A percentile compares a stretch with the other conserved stretches of the same genome.
Conservation (phyloP, 2,888 invertebrate species). For the Thecocarcelia acutangulata region DNA sequence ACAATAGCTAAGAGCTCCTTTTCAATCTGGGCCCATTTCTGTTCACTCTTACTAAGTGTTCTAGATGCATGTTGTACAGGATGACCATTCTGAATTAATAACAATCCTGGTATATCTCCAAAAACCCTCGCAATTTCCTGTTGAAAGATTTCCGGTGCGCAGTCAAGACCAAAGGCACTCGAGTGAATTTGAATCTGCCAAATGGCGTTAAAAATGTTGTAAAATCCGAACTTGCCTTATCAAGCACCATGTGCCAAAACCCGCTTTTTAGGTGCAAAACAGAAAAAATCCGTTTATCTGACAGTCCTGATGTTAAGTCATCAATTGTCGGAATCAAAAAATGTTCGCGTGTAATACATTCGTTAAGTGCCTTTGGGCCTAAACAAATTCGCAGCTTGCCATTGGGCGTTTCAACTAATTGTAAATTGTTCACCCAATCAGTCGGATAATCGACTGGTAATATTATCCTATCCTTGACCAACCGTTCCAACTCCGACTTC, state of each 20-base stretch:
- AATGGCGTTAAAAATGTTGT: conserved; percentile 23
- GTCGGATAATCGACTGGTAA: not conserved
- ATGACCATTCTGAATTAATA: too few relatives aligned
- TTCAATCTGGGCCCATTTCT: too few relatives aligned
- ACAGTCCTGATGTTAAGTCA: not conserved
- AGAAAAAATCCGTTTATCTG: not conserved
- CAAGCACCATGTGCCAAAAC: too few relatives aligned
- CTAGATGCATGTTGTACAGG: too few relatives aligned
- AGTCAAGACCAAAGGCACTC: not conserved
- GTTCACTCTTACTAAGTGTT: too few relatives aligned
- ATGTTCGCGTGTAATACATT: not conserved
- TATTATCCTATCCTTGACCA: not conserved
- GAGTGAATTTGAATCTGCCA: too few relatives aligned
- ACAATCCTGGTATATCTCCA: not conserved
- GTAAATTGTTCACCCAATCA: conserved; percentile 8
- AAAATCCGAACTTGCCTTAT: not conserved
- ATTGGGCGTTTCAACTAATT: not conserved
- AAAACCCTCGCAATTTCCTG: not conserved
- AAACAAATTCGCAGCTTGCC: not conserved
- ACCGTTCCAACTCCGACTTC: not conserved
- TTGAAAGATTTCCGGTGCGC: conserved; percentile 6
- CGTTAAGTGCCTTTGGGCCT: not conserved
- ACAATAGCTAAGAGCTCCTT: too few relatives aligned
- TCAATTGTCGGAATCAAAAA: not conserved
- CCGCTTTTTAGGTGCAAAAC: not conserved